phyloP scores from a whole-genome alignment of 23 tunicate genomes.

The Ciona savignyi region DNA sequence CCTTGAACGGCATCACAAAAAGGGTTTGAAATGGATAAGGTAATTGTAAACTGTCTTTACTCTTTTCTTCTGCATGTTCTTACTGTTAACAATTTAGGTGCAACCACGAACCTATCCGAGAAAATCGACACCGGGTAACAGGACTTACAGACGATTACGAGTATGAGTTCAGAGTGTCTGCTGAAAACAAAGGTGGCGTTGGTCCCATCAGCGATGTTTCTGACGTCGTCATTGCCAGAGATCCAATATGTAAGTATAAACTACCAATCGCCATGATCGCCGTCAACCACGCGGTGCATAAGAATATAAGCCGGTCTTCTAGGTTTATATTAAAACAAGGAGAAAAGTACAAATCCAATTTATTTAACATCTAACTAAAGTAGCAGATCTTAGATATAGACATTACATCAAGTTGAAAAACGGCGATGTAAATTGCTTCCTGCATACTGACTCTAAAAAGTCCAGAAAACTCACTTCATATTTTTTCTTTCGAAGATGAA shows the following conservation, averaged over 20 bases:
- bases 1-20: slow-evolving; percentile 61
- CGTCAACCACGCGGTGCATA: too few species aligned
- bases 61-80: background rate
- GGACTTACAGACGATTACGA: slow-evolving; percentile 67
- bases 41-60: slow-evolving; percentile 6
- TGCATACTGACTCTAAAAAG: too few species aligned
- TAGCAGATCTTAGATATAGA: too few species aligned
- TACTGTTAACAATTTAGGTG: slow-evolving; percentile 32
- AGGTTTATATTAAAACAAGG: too few species aligned
- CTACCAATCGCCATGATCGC: too few species aligned
- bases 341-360: too few species aligned
- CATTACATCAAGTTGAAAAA: too few species aligned
- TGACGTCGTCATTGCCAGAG: slow-evolving; percentile 24
- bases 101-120: slow-evolving; percentile 70
- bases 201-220: slow-evolving; percentile 62
- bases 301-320: too few species aligned
- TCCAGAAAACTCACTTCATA: too few species aligned
- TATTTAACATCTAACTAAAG: too few species aligned
- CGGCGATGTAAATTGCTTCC: too few species aligned
- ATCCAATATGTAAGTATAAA: slow-evolving; percentile 64
- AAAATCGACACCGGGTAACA: slow-evolving; percentile 55
- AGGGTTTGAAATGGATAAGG: slow-evolving; percentile 82
- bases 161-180: slow-evolving; percentile 80
- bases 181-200: slow-evolving; percentile 84
- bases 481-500: slow-evolving; percentile 30